Base-by-base conservation (phyloP, 2,888 invertebrate genomes). In the Disparrhopalites patrizii region DNA sequence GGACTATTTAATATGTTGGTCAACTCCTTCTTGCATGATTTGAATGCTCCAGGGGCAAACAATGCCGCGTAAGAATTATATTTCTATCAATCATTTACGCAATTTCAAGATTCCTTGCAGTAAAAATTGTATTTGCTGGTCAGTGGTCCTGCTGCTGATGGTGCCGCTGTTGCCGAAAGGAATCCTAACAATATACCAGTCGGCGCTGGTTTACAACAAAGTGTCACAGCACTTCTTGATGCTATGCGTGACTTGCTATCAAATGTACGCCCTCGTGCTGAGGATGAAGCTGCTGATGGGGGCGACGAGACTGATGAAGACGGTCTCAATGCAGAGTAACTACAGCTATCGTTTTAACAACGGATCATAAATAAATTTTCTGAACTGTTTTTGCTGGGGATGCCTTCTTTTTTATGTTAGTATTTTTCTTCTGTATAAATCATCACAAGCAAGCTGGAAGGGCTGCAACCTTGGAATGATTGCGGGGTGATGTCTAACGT, bases 171-270 rank as follows among this genome's bases (percentile, higher is more conserved):
- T 51, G 69, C 50, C 27, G 65, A 25, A 30, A 38, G 58, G 7
- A 65, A 50, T 51, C 50, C 18, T 5, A 20, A 55, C 4, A n/a
- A 73, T 3, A 77, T 76, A 20, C 80, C 77, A 18, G 80, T 78
- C 50, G 79, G 80, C 7, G 81, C 80, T 27, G 83, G 84, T 75
- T 79, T 88, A 15, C 81, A 85, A 33, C 82, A 85, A 65, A 87
- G 87, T 65, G 83, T 88, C 2, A 85, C 84, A 7, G 83, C 85
- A 0, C 80, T 89, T 65, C 82, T 89, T 71, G 87, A 87, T 75
- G 87, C 88, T 10, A 87, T 89, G 86, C 80, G 88, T 47, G 86
- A 88, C 75, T 81, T 89, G 65, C 79, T 89, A 40, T 84, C 85
- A 66, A 87, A 52, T 20, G 31, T 40, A 13, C 28, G 54, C 20